Base-by-base conservation (phyloP, 2,797 vertebrate genomes). In the Graptemys geographica region DNA sequence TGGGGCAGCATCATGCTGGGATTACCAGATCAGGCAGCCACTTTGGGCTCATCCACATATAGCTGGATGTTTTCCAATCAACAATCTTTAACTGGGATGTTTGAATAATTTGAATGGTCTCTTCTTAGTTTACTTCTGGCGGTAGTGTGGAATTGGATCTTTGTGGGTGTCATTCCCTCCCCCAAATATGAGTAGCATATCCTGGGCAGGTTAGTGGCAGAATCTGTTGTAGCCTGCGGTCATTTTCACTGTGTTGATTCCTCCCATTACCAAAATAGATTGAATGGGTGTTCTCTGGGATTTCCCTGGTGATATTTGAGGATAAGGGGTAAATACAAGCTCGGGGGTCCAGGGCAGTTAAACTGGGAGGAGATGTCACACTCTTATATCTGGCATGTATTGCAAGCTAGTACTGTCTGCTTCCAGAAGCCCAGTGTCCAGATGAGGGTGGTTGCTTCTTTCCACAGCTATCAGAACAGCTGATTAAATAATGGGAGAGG, bases 1-100 rank as follows among this genome's bases (percentile, higher is more conserved):
- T 0, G 1, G 81, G 52, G 59, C 25, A 0, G 0, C 5, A 5
- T 81, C 65, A 76, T 1, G 7, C 57, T 83, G 31, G 44, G 41
- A 33, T 59, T 21, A 59, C 27, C 56, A 33, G 56, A 28, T 82
- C 41, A 72, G 69, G 19, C 69, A 31, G 37, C 81, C 11, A 5
- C 19, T 57, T n/a, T 33, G 41, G 81, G 19, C 44, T 83, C 55
- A 28, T 81, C 55, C 55, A 56, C 53, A 81, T 37, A 57, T 57
- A 52, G 15, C 80, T 44, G 53, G 53, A 44, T 81, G 41, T 57
- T 56, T 81, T 57, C 69, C 37, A 41, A 41, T 72, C 81, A 44
- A 33, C 56, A 18, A 11, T 49, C 41, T 23, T 72, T 47, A 31
- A 33, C 56, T 47, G 56, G 41, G 28, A 44, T 19, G 18, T 33